Evolutionary conservation across 1,140 invertebrate genomes (phyloP).

Genomic region (Lordiphosa collinella): DNA sequence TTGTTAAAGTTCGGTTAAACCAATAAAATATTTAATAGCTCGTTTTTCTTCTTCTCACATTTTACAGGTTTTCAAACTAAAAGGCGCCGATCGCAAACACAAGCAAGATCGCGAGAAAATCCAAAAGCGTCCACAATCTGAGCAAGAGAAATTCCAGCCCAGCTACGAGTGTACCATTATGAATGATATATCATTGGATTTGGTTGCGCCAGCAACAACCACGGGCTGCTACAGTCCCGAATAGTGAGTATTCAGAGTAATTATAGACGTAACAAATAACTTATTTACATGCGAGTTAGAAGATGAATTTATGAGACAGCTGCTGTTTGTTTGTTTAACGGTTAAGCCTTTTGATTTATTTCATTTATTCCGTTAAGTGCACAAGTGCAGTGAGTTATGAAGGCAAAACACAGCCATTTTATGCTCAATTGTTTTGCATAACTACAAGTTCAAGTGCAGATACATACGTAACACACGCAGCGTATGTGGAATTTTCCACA

Average conservation of each 20-base stretch:
- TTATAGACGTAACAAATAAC: conserved; percentile 1
- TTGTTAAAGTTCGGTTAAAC: no score
- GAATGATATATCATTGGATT: conserved; percentile 86
- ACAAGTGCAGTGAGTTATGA: background rate
- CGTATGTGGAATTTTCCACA: conserved; percentile 35
- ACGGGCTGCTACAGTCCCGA: conserved; percentile 77
- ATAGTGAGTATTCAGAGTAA: conserved; percentile 62
- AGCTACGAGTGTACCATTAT: conserved; percentile 97
- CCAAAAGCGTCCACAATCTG: conserved; percentile 89
- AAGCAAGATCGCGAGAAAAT: conserved; percentile 98
- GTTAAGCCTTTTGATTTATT: conserved; percentile 27
- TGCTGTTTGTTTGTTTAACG: background rate
- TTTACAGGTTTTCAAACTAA: conserved; percentile 88
- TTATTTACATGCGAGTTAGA: conserved; percentile 21
- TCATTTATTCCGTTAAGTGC: background rate
- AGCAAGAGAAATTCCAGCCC: conserved; percentile 96
- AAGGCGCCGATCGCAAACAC: conserved; percentile 98
- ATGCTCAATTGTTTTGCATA: conserved; percentile 5
- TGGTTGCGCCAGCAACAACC: conserved; percentile 48
- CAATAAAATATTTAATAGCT: no score
- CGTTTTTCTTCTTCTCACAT: background rate
- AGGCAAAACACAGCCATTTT: background rate
- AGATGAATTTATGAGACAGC: conserved; percentile 37
- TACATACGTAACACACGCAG: background rate
- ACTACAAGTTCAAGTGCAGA: conserved; percentile 7